Percentiles rank a stretch among this genome's conserved stretches.
Evolutionary conservation across 2,797 vertebrate species (phyloP).

Genomic region (Oryzias sinensis): DNA sequence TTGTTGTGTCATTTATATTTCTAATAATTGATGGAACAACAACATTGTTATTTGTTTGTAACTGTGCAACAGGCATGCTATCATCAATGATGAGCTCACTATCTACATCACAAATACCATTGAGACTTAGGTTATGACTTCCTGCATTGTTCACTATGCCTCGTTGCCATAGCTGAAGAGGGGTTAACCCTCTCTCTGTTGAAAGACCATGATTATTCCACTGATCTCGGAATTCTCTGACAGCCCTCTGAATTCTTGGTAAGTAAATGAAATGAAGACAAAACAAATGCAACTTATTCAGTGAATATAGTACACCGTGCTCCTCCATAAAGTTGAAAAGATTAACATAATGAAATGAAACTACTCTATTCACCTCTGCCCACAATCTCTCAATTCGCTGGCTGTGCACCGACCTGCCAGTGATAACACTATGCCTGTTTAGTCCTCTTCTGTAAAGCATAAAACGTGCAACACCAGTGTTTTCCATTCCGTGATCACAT

Average conservation of each 20-base stretch:
- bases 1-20: neutral
- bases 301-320: constrained; percentile 1
- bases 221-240: neutral
- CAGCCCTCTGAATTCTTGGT: constrained; percentile 4
- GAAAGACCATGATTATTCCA: constrained; percentile 17
- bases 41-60: constrained; percentile 1
- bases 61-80: neutral
- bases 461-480: constrained; percentile 1
- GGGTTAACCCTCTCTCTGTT: constrained; percentile 1
- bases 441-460: constrained; percentile 2
- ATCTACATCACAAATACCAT: constrained; percentile 2
- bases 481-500: constrained; percentile 7
- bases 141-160: constrained; percentile 1
- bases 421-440: constrained; percentile 1
- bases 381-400: constrained; percentile 5
- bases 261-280: constrained; percentile 4
- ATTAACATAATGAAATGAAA: neutral
- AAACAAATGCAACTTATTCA: constrained; percentile 7
- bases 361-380: constrained; percentile 4
- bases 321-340: constrained; percentile 13
- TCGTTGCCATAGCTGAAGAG: constrained; percentile 4
- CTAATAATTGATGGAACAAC: constrained; percentile 5
- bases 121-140: constrained; percentile 8
- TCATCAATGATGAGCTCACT: neutral
- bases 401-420: constrained; percentile 6